Evolutionary conservation across 2,797 vertebrate genomes (phyloP).

Genomic region (Melopsittacus undulatus): DNA sequence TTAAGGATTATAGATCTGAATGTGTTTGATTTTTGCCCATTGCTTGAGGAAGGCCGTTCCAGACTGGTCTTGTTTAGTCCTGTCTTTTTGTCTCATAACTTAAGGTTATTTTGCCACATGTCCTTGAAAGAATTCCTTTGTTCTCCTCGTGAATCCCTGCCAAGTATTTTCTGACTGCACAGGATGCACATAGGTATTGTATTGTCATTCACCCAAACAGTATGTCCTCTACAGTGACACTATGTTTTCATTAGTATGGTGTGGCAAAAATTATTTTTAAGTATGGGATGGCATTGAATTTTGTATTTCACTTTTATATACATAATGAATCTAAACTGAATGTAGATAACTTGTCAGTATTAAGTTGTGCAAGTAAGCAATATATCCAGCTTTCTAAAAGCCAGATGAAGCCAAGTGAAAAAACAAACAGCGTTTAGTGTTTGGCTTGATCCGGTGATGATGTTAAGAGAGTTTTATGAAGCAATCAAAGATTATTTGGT

Average conservation of each 20-base stretch:
- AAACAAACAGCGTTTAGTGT: not conserved
- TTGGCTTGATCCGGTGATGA: not conserved
- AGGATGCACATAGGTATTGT: conserved; percentile 41
- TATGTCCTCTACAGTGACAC: not conserved
- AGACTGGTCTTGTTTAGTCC: conserved; percentile 11
- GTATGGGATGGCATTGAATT: not conserved
- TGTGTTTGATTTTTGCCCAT: not conserved
- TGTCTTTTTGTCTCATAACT: conserved; percentile 32
- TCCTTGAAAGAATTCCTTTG: conserved; percentile 66
- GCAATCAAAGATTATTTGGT: conserved; percentile 21
- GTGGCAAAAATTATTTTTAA: conserved; percentile 30
- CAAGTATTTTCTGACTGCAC: conserved; percentile 42
- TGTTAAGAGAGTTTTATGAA: conserved; percentile 6
- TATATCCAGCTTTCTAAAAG: conserved; percentile 1
- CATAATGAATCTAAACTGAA: not conserved
- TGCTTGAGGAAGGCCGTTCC: not conserved
- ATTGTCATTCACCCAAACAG: conserved; percentile 35
- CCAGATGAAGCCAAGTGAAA: not conserved
- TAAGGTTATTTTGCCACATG: conserved; percentile 28
- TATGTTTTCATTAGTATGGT: conserved; percentile 39
- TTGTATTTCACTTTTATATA: conserved; percentile 26
- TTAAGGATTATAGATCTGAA: not conserved
- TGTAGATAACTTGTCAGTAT: not conserved
- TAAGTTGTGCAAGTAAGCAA: not conserved
- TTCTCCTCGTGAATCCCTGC: conserved; percentile 33